Evolutionary conservation across 2,113 vertebrate species (phyloP).

Genomic region (Vireo altiloquus): DNA sequence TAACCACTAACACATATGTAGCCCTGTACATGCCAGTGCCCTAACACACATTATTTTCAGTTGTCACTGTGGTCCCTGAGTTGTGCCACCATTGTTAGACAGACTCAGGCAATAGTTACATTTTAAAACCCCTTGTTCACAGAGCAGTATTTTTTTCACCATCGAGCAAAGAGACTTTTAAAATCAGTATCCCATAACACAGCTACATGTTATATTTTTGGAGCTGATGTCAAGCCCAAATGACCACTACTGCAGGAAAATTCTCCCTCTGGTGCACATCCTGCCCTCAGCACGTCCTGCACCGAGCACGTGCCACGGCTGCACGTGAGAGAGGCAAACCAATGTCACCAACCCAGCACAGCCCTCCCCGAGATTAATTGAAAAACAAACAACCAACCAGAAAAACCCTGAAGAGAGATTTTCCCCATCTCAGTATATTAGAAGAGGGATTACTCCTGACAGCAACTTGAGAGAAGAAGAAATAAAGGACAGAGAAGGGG

Average conservation of each 20-base stretch:
- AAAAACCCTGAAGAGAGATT: constrained; percentile 63
- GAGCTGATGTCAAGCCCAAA: background rate
- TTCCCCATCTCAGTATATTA: constrained; percentile 62
- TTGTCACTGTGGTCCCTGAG: accelerated
- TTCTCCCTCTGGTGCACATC: background rate
- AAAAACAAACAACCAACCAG: constrained; percentile 53
- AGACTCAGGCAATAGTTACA: background rate
- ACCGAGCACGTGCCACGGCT: background rate
- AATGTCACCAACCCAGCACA: background rate
- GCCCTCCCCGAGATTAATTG: constrained; percentile 42
- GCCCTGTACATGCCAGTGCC: background rate
- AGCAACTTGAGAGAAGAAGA: constrained; percentile 53
- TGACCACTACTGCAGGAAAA: background rate
- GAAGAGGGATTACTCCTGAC: constrained; percentile 63
- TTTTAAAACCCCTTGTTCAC: background rate
- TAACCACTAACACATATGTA: background rate
- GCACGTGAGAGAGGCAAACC: background rate
- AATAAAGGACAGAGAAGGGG: constrained; percentile 43
- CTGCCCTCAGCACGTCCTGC: background rate
- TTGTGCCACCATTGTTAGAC: background rate
- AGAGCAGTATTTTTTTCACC: background rate
- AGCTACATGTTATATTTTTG: background rate
- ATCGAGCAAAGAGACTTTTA: background rate
- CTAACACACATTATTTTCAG: background rate
- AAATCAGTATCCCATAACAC: background rate